phyloP scores from a whole-genome alignment of 2,797 vertebrate genomes.

The Tangara arthus region DNA sequence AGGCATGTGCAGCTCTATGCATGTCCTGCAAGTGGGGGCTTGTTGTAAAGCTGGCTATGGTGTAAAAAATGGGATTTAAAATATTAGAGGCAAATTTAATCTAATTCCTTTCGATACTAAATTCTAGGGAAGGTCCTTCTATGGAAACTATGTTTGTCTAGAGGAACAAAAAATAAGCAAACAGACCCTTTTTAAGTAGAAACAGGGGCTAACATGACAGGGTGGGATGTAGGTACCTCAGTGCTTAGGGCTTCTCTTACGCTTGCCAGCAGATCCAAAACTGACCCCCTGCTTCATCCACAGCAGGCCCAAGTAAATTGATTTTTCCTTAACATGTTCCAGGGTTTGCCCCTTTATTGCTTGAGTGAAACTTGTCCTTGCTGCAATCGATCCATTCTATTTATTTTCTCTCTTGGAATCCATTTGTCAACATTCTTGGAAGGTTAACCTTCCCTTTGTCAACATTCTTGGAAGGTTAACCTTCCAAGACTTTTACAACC shows the following conservation, averaged over 20 bases:
- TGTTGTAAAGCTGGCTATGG: neutral
- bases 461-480: neutral
- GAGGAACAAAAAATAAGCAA: neutral
- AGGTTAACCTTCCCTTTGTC: too few relatives aligned
- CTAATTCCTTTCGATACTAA: neutral
- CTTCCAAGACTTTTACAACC: neutral
- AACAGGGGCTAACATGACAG: neutral
- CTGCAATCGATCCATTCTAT: neutral
- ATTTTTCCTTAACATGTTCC: neutral
- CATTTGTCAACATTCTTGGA: neutral
- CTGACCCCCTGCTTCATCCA: neutral
- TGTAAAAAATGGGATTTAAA: neutral
- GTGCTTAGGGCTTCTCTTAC: rapidly evolving
- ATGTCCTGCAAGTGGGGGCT: rapidly evolving
- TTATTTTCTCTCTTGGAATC: neutral
- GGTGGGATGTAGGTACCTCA: neutral
- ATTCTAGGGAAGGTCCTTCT: neutral
- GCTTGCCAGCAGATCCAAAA: neutral
- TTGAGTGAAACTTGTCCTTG: neutral
- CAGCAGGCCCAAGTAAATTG: neutral
- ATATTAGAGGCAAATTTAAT: neutral
- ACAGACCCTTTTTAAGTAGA: neutral
- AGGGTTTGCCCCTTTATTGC: neutral
- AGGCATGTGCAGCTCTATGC: neutral
- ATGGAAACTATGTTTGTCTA: neutral